Evolutionary conservation across 2,113 vertebrate genomes (phyloP), one percentile per base, ranked within the genome.

Genomic region (Chlorodrepanis virens): DNA sequence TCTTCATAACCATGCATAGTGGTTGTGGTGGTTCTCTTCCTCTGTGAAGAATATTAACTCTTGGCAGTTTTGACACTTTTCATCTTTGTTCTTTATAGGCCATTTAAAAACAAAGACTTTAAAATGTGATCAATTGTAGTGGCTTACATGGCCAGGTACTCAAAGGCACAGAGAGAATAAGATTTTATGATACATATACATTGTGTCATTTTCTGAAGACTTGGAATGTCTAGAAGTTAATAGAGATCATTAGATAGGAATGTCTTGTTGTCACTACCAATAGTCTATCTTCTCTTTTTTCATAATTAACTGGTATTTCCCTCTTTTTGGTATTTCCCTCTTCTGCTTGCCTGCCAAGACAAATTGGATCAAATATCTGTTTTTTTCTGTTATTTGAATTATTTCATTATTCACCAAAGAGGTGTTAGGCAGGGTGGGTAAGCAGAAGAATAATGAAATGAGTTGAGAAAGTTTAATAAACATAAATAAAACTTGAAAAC

Each of bases 401-500:
- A 91, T 94, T 94, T 92, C 87, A 65, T 94, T 93, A 91, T 87
- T 50, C 65, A 83, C 54, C 69, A 61, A 84, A 91, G 74, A 82
- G 14, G 23, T 79, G 23, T 91, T 91, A 85, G 89, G 29, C 61
- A 85, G 50, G 5, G 31, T 82, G 50, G 37, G 65, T 94, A 95
- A 85, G 61, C 45, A 85, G 42, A 82, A 91, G 53, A 95, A 82
- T 76, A 94, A 94, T 83, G 68, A 89, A 89, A 96, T 83, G 49
- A 89, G 9, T 56, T 87, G 28, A 42, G 47, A 89, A 94, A 91
- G 9, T 89, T 94, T 95, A 82, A 95, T 92, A 91, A 92, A 72
- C 53, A 76, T 94, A 96, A 94, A 97, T 90, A 94, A 95, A 95
- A 82, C 31, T 71, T 91, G 72, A 94, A 82, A 96, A 91, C 33